Conservation (phyloP, 2,888 invertebrate species). For the Macrosiphum euphorbiae region DNA sequence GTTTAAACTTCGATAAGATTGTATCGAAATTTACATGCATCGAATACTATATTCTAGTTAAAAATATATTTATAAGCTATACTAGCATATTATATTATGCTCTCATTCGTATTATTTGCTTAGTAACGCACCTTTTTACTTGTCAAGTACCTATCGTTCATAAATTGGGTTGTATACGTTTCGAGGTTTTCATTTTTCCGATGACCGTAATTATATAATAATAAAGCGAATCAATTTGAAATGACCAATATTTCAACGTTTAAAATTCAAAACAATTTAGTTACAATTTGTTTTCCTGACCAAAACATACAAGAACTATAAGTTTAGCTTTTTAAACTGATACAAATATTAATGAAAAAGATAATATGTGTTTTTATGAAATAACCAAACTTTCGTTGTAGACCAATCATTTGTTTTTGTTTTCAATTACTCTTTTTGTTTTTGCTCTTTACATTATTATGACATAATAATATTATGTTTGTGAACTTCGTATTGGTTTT, state of each 20-base stretch:
- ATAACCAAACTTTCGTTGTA: neutral
- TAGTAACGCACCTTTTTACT: neutral
- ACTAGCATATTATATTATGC: too few species aligned
- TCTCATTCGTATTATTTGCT: neutral
- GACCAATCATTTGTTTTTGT: neutral
- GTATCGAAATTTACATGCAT: neutral
- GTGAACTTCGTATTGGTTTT: neutral
- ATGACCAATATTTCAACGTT: neutral
- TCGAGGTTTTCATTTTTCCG: too few species aligned
- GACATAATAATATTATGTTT: neutral
- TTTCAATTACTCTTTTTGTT: neutral
- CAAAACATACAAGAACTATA: neutral
- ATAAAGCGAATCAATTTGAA: neutral
- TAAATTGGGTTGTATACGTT: neutral
- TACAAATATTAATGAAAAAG: neutral
- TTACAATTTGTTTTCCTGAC: neutral
- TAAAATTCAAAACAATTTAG: neutral
- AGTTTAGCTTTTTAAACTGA: neutral
- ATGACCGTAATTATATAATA: neutral
- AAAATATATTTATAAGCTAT: neutral
- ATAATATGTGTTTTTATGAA: neutral
- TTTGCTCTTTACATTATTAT: neutral
- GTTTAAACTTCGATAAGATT: neutral
- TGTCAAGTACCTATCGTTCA: neutral
- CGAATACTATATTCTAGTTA: neutral